Conservation (phyloP, 2,797 vertebrate species). For the Melopsittacus undulatus region DNA sequence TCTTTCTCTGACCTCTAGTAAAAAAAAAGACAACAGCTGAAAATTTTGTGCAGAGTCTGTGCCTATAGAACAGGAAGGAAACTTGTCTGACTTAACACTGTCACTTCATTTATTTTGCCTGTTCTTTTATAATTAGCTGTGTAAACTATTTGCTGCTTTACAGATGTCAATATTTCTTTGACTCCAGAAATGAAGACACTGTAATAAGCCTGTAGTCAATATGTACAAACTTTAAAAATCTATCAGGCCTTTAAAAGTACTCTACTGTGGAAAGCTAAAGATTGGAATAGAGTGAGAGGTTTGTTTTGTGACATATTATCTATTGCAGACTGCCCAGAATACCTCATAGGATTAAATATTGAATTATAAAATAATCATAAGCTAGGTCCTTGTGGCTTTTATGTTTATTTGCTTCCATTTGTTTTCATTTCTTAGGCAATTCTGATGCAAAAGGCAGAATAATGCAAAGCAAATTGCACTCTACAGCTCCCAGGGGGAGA, state of each 20-base stretch:
- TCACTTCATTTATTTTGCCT: not conserved
- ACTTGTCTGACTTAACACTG: not conserved
- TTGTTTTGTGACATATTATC: not conserved
- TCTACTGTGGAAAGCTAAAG: not conserved
- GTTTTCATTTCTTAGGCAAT: slow-evolving; percentile 46
- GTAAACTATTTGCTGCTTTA: not conserved
- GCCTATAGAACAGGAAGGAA: not conserved
- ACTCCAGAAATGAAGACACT: not conserved
- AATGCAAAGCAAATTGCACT: slow-evolving; percentile 52
- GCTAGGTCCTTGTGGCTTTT: not conserved
- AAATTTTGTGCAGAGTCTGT: not conserved
- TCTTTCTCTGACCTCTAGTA: not conserved
- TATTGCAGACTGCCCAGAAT: not conserved
- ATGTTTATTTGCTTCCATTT: slow-evolving; percentile 53
- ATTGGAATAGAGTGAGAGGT: not conserved
- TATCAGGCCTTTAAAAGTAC: not conserved
- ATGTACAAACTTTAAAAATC: not conserved
- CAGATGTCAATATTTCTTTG: not conserved
- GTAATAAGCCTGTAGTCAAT: not conserved
- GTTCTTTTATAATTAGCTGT: not conserved
- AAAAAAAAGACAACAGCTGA: not conserved
- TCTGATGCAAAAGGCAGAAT: slow-evolving; percentile 33
- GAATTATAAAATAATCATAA: slow-evolving; percentile 40
- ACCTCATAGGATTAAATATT: slow-evolving; percentile 34
- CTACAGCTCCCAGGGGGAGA: not conserved